phyloP scores from a whole-genome alignment of 1,140 invertebrate genomes.

The Polypedilum pembai region DNA sequence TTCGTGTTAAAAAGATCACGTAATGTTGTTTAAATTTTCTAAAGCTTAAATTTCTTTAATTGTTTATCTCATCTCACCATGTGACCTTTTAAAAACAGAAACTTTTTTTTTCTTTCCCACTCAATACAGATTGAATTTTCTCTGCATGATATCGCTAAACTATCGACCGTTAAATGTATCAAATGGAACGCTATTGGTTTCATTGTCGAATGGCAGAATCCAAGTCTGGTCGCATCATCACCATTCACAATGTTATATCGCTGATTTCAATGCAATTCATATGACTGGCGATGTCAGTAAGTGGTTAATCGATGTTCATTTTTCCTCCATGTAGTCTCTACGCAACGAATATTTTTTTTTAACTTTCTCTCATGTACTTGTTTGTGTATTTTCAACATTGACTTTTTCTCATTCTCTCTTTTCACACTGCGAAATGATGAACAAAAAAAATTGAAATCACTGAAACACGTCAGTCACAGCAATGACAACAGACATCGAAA shows the following conservation, averaged over 20 bases:
- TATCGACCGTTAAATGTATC: conserved; percentile 42
- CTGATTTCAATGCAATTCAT: conserved; percentile 56
- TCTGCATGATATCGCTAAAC: conserved; percentile 49
- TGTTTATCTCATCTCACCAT: too few relatives aligned
- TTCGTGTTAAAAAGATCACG: too few relatives aligned
- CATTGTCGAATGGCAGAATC: conserved; percentile 57
- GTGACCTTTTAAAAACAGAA: too few relatives aligned
- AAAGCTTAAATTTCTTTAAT: too few relatives aligned
- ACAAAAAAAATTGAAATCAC: conserved; percentile 8
- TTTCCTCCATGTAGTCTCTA: background rate
- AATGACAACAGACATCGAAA: conserved; percentile 54
- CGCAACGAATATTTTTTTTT: too few relatives aligned
- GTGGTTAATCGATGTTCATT: conserved; percentile 28
- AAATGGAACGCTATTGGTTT: conserved; percentile 53
- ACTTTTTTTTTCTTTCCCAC: too few relatives aligned
- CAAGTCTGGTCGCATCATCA: conserved; percentile 66
- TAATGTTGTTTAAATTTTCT: too few relatives aligned
- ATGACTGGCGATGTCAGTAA: conserved; percentile 47
- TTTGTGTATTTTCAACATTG: background rate
- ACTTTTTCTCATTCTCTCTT: background rate
- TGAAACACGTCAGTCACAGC: conserved; percentile 48
- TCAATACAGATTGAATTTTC: conserved; percentile 33
- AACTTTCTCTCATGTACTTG: background rate
- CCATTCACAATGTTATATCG: conserved; percentile 52
- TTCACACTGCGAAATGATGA: background rate